Percentiles rank a stretch among this genome's conserved stretches.
Evolutionary conservation across 1,140 invertebrate genomes (phyloP).

Genomic region (Drosophila bifasciata): DNA sequence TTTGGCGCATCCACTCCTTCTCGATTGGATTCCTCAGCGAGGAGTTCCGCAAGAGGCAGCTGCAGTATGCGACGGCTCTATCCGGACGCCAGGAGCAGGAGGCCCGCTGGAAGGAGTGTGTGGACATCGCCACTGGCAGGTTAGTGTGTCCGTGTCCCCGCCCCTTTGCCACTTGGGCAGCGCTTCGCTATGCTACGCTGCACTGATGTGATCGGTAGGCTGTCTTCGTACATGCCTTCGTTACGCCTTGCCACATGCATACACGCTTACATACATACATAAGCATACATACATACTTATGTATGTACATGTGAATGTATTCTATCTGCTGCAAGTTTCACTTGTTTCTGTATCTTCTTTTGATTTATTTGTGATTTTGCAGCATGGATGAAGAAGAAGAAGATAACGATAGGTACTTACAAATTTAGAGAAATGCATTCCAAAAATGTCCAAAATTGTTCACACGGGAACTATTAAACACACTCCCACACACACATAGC

Average conservation of each 20-base stretch:
- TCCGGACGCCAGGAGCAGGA: slow-evolving; percentile 90
- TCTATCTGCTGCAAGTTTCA: slow-evolving; percentile 25
- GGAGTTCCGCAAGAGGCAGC: slow-evolving; percentile 88
- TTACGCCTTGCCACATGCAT: no score
- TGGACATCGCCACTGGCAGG: slow-evolving; percentile 89
- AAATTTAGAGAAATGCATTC: slow-evolving; percentile 27
- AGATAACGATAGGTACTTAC: slow-evolving; percentile 62
- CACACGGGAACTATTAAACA: slow-evolving; percentile 16
- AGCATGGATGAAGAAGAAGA: slow-evolving; percentile 70
- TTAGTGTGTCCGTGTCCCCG: slow-evolving; percentile 68
- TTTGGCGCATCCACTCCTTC: slow-evolving; percentile 91
- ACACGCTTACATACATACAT: no score
- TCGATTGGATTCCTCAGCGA: slow-evolving; percentile 91
- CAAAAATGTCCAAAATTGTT: slow-evolving; percentile 11
- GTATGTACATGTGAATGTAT: no score
- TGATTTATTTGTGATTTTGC: slow-evolving; percentile 77
- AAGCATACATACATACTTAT: neutral
- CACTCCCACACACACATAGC: slow-evolving; percentile 2
- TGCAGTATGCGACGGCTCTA: slow-evolving; percentile 90
- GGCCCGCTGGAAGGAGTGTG: slow-evolving; percentile 94
- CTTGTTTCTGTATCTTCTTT: slow-evolving; percentile 53
- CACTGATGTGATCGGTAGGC: slow-evolving; percentile 22
- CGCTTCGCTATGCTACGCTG: neutral
- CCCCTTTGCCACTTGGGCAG: neutral
- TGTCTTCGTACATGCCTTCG: neutral